These are phyloP conservation scores for Himalopsyche kuldschensis DNA, from an alignment of 2,888 invertebrate species.

Conservation along the genomic window DNA sequence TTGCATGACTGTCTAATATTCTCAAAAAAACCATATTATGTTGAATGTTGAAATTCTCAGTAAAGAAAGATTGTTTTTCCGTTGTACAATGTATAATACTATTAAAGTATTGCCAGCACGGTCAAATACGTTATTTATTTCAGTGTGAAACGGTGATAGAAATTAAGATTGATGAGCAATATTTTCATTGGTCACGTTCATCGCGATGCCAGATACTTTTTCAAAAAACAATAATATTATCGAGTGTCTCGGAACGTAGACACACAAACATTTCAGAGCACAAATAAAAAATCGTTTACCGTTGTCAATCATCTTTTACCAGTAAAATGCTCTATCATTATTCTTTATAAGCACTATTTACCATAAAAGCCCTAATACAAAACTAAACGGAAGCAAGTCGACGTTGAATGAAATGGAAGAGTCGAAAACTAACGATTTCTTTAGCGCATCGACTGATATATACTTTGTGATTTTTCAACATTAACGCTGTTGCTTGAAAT, in stretches of 20 bases:
- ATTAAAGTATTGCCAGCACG: too few relatives aligned
- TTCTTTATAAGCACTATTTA: neutral
- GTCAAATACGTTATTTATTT: too few relatives aligned
- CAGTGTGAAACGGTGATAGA: neutral
- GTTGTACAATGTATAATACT: too few relatives aligned
- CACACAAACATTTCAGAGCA: neutral
- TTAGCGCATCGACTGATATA: neutral
- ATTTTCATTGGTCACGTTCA: neutral
- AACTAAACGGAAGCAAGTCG: conserved; percentile 4
- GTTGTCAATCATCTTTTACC: neutral
- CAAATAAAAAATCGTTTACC: neutral
- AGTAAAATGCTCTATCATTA: conserved; percentile 2
- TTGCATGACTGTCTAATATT: too few relatives aligned
- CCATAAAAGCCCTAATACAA: conserved; percentile 3
- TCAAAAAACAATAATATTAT: neutral
- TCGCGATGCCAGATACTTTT: neutral
- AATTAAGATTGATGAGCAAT: neutral
- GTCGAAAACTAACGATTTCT: neutral
- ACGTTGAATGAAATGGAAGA: neutral
- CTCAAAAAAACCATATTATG: too few relatives aligned
- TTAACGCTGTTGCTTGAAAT: neutral
- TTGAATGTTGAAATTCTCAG: too few relatives aligned
- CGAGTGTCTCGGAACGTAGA: neutral
- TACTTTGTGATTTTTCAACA: neutral
- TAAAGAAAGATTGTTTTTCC: too few relatives aligned